Evolutionary conservation across 2,888 invertebrate species (phyloP).

Genomic region (Argynnis bischoffii): DNA sequence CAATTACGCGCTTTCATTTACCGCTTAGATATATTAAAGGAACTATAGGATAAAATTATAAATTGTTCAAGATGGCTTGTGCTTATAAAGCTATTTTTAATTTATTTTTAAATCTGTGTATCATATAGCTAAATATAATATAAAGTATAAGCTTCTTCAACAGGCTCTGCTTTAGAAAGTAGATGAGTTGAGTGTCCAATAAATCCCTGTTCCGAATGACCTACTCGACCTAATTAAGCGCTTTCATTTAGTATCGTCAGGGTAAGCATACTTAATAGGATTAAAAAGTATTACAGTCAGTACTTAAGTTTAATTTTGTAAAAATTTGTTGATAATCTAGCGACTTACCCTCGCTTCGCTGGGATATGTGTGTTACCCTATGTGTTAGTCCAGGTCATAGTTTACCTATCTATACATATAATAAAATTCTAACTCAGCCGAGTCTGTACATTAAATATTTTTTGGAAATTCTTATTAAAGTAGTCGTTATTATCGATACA

Average conservation of each 20-base stretch:
- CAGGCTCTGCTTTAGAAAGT: constrained; percentile 2
- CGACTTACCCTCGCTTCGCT: too few relatives aligned
- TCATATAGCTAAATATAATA: too few relatives aligned
- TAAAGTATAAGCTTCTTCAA: too few relatives aligned
- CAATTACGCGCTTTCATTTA: constrained; percentile 37
- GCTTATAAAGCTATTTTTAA: too few relatives aligned
- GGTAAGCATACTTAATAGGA: constrained; percentile 10
- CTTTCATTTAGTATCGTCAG: constrained; percentile 13
- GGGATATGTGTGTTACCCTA: too few relatives aligned
- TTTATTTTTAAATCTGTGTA: too few relatives aligned
- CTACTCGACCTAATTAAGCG: constrained; percentile 11
- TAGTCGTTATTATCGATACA: too few relatives aligned
- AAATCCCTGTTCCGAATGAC: constrained; percentile 5
- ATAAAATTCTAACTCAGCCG: too few relatives aligned
- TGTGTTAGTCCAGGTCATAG: too few relatives aligned
- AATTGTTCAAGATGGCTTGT: not conserved
- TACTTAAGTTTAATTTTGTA: not conserved
- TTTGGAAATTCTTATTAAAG: too few relatives aligned
- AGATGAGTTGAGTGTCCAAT: not conserved
- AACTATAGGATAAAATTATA: constrained; percentile 1
- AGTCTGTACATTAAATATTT: too few relatives aligned
- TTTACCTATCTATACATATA: too few relatives aligned
- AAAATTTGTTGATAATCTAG: not conserved
- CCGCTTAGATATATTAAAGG: constrained; percentile 12
- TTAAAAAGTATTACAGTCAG: constrained; percentile 1